Conservation (phyloP, 1,140 invertebrate species). For the Manduca sexta region DNA sequence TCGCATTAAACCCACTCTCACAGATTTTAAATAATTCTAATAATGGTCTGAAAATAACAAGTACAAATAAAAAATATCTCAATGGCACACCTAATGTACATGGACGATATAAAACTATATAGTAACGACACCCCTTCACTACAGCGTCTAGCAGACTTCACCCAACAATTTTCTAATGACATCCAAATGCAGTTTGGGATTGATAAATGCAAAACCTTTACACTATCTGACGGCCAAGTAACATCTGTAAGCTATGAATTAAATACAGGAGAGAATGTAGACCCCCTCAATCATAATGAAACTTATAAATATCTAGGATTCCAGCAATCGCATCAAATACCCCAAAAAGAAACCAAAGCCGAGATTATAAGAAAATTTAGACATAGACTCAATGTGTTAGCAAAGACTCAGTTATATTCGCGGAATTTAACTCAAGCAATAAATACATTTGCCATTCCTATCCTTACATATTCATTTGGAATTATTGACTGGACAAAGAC, state of each 20-base stretch:
- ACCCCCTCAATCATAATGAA: neutral
- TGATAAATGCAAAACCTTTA: slow-evolving; percentile 11
- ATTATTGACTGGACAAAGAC: slow-evolving; percentile 11
- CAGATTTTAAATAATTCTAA: slow-evolving; percentile 2
- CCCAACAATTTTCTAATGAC: too few species aligned
- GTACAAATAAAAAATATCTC: neutral
- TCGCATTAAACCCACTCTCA: neutral
- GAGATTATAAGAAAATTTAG: too few species aligned
- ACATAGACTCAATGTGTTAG: too few species aligned
- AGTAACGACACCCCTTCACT: too few species aligned
- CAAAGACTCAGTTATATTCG: too few species aligned
- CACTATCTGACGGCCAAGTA: slow-evolving; percentile 2
- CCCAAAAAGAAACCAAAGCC: too few species aligned
- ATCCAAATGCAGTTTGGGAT: too few species aligned
- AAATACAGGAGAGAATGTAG: slow-evolving; percentile 8
- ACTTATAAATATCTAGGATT: too few species aligned
- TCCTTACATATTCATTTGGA: slow-evolving; percentile 14
- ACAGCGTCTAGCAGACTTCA: too few species aligned
- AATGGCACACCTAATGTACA: slow-evolving; percentile 5
- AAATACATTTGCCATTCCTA: slow-evolving; percentile 14
- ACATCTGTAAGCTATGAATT: slow-evolving; percentile 1
- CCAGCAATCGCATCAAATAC: too few species aligned
- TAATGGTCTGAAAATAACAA: neutral
- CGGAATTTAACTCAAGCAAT: slow-evolving; percentile 1
- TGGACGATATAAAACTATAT: slow-evolving; percentile 10